These are phyloP conservation scores for Amphimallon solstitiale DNA, from an alignment of 2,888 invertebrate species.

Conservation along the genomic window DNA sequence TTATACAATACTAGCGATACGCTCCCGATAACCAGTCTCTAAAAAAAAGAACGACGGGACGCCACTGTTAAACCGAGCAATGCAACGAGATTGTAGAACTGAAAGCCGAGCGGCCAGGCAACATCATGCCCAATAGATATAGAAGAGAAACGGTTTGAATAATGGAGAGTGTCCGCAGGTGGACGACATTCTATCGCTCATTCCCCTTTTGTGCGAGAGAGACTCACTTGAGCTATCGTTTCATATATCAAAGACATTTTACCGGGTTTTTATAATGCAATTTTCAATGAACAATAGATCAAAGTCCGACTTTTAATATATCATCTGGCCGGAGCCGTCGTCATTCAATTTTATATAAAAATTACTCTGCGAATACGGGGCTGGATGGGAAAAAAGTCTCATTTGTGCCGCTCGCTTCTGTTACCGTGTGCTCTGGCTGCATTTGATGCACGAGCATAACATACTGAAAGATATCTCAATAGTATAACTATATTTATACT, in stretches of 20 bases:
- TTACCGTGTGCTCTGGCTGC: not conserved
- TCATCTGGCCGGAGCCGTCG: slow-evolving; percentile 16
- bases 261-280: slow-evolving; percentile 30
- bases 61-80: too few species aligned
- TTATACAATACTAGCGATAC: too few species aligned
- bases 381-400: slow-evolving; percentile 4
- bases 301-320: slow-evolving; percentile 33
- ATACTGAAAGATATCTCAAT: too few species aligned
- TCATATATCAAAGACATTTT: slow-evolving; percentile 33
- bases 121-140: slow-evolving; percentile 47
- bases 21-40: too few species aligned
- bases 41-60: too few species aligned
- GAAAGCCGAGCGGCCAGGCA: not conserved
- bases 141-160: slow-evolving; percentile 53
- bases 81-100: too few species aligned
- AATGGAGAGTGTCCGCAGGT: slow-evolving; percentile 54
- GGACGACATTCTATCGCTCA: slow-evolving; percentile 51
- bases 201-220: slow-evolving; percentile 44
- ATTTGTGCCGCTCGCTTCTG: not conserved
- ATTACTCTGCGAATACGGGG: not conserved
- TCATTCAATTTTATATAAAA: slow-evolving; percentile 23
- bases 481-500: too few species aligned
- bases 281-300: slow-evolving; percentile 33
- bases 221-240: slow-evolving; percentile 36
- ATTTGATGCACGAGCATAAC: not conserved